phyloP scores from a whole-genome alignment of 2,797 vertebrate genomes.

The Anisognathus igniventris region DNA sequence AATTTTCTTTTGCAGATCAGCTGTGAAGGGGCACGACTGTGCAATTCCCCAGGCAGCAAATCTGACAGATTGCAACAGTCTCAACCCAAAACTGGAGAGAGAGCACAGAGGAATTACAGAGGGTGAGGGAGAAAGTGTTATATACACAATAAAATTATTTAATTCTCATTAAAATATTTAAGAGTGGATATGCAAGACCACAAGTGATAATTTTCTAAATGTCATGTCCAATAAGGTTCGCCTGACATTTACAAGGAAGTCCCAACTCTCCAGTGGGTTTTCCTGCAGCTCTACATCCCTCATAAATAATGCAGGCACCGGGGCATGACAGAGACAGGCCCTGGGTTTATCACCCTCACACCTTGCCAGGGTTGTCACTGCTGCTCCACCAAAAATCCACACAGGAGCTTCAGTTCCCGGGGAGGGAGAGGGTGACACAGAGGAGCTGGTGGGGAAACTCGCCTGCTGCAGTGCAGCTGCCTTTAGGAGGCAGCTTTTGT shows the following conservation, averaged over 20 bases:
- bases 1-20: constrained; percentile 43
- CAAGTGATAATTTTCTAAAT: constrained; percentile 73
- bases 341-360: not conserved
- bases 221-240: constrained; percentile 70
- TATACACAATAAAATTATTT: constrained; percentile 21
- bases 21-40: constrained; percentile 17
- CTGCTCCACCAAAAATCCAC: not conserved
- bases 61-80: constrained; percentile 9
- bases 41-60: constrained; percentile 23
- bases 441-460: not conserved
- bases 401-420: not conserved
- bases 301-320: constrained; percentile 50
- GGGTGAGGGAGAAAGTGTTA: constrained; percentile 22
- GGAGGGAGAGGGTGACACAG: rapidly evolving
- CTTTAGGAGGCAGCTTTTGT: not conserved
- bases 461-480: too few relatives aligned
- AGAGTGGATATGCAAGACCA: constrained; percentile 19
- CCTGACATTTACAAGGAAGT: constrained; percentile 74
- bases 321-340: not conserved
- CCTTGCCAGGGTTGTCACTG: not conserved
- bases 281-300: constrained; percentile 27
- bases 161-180: constrained; percentile 63
- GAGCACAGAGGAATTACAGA: not conserved
- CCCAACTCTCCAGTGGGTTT: constrained; percentile 66
- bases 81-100: not conserved